These are phyloP conservation scores for Sinocyclocheilus anophthalmus DNA, from an alignment of 2,113 vertebrate genomes.

Conservation along the genomic window DNA sequence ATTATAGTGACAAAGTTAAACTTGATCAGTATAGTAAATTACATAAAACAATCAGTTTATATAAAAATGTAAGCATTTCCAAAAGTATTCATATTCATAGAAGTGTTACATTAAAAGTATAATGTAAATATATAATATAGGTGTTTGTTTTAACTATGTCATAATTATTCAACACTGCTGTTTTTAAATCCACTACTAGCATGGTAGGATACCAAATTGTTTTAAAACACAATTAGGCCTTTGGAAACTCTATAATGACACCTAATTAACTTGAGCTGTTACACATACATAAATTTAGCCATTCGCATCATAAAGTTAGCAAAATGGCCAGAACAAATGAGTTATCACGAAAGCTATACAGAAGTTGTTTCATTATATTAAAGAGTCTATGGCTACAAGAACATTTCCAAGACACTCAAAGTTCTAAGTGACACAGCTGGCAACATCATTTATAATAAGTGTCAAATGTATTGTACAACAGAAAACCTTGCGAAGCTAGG, in stretches of 20 bases:
- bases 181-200: not conserved
- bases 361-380: not conserved
- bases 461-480: not conserved
- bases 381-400: not conserved
- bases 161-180: not conserved
- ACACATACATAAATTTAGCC: not conserved
- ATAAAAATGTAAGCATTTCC: no score
- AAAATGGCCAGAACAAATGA: not conserved
- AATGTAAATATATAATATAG: no score
- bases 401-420: not conserved
- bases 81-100: no score
- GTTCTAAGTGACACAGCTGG: no score
- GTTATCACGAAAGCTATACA: not conserved
- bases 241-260: not conserved
- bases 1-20: no score
- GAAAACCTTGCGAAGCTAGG: not conserved
- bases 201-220: not conserved
- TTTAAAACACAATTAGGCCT: not conserved
- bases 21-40: no score
- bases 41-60: no score
- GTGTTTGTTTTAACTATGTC: no score
- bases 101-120: no score
- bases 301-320: not conserved
- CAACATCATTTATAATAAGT: no score
- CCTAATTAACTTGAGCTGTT: not conserved